Evolutionary conservation across 2,888 invertebrate species (phyloP).

Genomic region (Marasmarcha lunaedactyla): DNA sequence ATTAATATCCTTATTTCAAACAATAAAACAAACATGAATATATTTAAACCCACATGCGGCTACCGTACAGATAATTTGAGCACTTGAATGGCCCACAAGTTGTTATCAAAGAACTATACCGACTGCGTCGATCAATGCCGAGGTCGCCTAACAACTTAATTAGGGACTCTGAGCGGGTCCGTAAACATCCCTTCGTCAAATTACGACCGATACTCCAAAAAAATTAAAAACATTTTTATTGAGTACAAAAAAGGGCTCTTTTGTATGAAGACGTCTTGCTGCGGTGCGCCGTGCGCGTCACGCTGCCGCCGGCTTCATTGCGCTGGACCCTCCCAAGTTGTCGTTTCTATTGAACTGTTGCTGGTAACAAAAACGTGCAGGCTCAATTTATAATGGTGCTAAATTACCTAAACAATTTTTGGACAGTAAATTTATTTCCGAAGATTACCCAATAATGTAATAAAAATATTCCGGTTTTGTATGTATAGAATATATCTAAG

Average conservation of each 20-base stretch:
- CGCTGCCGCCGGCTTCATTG: not conserved
- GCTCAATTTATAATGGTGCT: not conserved
- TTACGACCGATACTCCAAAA: constrained; percentile 67
- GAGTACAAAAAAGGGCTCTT: constrained; percentile 61
- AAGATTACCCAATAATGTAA: too few relatives aligned
- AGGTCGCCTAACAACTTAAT: constrained; percentile 67
- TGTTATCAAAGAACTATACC: constrained; percentile 49
- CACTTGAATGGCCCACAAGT: constrained; percentile 36
- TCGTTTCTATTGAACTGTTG: not conserved
- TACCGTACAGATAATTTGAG: constrained; percentile 49
- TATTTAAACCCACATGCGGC: constrained; percentile 19
- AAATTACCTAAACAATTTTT: not conserved
- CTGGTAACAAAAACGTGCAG: not conserved
- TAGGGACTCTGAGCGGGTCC: constrained; percentile 63
- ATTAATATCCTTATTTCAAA: constrained; percentile 1
- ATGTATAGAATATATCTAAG: too few relatives aligned
- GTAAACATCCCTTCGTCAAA: constrained; percentile 67
- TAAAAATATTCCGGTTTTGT: too few relatives aligned
- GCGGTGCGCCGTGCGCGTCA: constrained; percentile 22
- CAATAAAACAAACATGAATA: constrained; percentile 6
- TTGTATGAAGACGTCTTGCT: constrained; percentile 60
- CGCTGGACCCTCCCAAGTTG: not conserved
- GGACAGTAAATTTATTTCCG: too few relatives aligned
- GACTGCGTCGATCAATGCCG: constrained; percentile 54
- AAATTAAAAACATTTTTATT: constrained; percentile 68